Percentiles rank a stretch among this genome's conserved stretches.
Conservation (phyloP, 2,888 invertebrate species). For the Apodemia zela region DNA sequence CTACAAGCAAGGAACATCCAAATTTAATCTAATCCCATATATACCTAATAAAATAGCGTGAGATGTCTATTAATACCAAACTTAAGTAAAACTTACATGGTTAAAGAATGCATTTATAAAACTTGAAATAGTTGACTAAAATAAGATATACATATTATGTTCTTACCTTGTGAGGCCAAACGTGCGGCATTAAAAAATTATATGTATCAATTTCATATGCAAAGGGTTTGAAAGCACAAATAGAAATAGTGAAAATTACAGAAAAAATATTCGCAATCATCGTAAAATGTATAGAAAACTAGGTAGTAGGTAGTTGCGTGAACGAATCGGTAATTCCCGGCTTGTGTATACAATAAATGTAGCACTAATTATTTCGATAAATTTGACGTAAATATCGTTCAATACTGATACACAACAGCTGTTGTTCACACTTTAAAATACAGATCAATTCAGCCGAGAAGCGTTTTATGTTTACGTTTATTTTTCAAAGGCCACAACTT, state of each 20-base stretch:
- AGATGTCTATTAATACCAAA: no score
- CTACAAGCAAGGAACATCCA: no score
- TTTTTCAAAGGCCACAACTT: constrained; percentile 9
- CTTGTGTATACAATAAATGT: background rate
- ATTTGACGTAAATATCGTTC: background rate
- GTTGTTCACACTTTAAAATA: constrained; percentile 3
- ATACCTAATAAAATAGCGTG: no score
- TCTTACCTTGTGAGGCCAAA: constrained; percentile 88
- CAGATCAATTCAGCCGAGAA: constrained; percentile 7
- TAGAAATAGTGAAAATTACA: constrained; percentile 25
- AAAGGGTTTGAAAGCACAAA: constrained; percentile 30
- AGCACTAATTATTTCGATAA: constrained; percentile 12
- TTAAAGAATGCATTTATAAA: no score
- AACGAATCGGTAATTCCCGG: constrained; percentile 15
- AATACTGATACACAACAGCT: constrained; percentile 4
- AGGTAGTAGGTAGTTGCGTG: background rate
- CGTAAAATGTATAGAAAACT: constrained; percentile 17
- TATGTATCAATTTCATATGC: constrained; percentile 74
- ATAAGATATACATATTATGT: background rate
- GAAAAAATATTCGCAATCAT: constrained; percentile 29
- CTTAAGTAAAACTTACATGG: background rate
- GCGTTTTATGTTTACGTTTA: constrained; percentile 18
- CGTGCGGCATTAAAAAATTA: constrained; percentile 90
- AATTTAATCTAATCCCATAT: no score
- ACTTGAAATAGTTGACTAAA: background rate